phyloP scores from a whole-genome alignment of 2,888 invertebrate species.

The Agrotis clavis region DNA sequence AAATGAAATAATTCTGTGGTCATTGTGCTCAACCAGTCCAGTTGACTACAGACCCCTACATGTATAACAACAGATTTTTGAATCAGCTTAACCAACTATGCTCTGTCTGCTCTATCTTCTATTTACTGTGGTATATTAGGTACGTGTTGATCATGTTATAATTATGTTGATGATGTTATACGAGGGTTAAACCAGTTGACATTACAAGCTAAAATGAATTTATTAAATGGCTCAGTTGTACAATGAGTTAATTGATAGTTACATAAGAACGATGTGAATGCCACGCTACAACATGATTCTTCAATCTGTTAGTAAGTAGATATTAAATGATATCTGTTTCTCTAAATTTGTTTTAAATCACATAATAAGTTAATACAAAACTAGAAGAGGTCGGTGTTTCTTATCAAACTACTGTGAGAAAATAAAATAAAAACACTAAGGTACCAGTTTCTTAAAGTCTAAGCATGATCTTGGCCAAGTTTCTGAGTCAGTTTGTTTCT shows the following conservation, averaged over 20 bases:
- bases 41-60: too few species aligned
- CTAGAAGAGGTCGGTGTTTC: neutral
- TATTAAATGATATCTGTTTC: neutral
- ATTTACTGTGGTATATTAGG: too few species aligned
- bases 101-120: too few species aligned
- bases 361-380: neutral
- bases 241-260: constrained; percentile 45
- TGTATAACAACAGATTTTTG: too few species aligned
- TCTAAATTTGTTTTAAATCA: neutral
- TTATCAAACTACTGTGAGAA: neutral
- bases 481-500: neutral
- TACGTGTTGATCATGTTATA: constrained; percentile 9
- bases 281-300: neutral
- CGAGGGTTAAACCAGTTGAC: constrained; percentile 47
- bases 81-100: too few species aligned
- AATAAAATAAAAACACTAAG: neutral
- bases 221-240: constrained; percentile 29
- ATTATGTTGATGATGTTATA: constrained; percentile 34
- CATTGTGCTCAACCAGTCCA: too few species aligned
- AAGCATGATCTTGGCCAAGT: neutral
- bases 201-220: constrained; percentile 45
- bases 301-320: neutral
- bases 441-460: neutral
- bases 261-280: constrained; percentile 21
- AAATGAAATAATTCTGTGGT: too few species aligned